These are phyloP conservation scores for Platerodrilus igneus DNA, from an alignment of 2,888 invertebrate genomes.

Conservation along the genomic window DNA sequence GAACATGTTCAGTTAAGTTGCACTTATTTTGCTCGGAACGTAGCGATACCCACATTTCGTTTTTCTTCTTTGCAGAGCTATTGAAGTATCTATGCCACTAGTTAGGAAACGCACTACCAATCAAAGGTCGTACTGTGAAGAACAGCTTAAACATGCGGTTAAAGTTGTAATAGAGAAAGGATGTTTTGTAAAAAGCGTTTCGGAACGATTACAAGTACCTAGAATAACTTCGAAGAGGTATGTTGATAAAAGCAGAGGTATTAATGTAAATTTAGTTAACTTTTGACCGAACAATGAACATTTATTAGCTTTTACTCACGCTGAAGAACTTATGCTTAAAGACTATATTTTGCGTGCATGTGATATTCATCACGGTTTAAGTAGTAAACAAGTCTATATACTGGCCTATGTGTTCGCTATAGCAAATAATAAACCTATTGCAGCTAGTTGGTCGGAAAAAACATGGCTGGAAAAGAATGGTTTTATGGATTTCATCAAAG, in stretches of 20 bases:
- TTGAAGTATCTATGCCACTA: no score
- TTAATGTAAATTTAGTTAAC: not conserved
- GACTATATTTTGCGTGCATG: constrained; percentile 10
- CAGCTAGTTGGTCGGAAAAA: constrained; percentile 15
- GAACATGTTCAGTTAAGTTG: no score
- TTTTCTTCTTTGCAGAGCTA: no score
- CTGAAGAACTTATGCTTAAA: constrained; percentile 11
- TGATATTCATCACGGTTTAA: constrained; percentile 28
- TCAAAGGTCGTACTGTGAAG: no score
- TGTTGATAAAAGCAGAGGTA: constrained; percentile 3
- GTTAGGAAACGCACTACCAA: no score
- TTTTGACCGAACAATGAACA: constrained; percentile 7
- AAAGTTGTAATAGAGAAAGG: not conserved
- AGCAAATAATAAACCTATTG: constrained; percentile 12
- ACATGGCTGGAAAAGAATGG: constrained; percentile 20
- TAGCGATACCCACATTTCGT: no score
- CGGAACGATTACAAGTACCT: not conserved
- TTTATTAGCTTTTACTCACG: constrained; percentile 10
- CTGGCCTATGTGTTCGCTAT: constrained; percentile 33
- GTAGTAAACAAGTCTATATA: constrained; percentile 27
- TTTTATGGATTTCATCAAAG: constrained; percentile 10
- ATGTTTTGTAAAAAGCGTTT: not conserved
- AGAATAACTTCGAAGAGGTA: not conserved
- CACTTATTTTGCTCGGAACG: no score
- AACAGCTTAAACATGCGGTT: not conserved